Conservation (phyloP, 2,888 invertebrate species). For the Hydraecia micacea region DNA sequence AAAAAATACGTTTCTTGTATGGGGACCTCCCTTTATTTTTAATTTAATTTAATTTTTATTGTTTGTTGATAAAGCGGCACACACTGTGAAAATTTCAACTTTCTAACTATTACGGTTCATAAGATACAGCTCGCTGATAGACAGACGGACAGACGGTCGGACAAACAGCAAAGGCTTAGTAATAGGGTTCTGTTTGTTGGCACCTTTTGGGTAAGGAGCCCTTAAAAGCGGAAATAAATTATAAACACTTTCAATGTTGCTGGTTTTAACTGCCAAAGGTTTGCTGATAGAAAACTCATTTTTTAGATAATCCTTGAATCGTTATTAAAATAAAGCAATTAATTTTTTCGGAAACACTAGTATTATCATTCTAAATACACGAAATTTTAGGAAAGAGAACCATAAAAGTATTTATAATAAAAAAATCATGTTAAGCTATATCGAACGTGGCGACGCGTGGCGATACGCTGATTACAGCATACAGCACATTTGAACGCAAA, state of each 20-base stretch:
- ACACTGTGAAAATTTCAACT: too few relatives aligned
- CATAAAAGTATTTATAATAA: too few relatives aligned
- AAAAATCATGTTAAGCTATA: conserved; percentile 4
- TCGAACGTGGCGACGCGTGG: conserved; percentile 9
- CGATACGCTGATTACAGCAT: conserved; percentile 52
- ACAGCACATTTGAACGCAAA: conserved; percentile 48
- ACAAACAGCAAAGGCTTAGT: too few relatives aligned
- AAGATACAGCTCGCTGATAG: too few relatives aligned
- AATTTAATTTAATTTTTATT: too few relatives aligned
- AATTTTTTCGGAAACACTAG: background rate
- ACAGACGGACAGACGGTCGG: too few relatives aligned
- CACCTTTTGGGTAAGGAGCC: too few relatives aligned
- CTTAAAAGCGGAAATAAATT: background rate
- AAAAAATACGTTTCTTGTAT: too few relatives aligned
- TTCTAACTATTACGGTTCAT: too few relatives aligned
- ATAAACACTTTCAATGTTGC: background rate
- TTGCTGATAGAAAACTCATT: background rate
- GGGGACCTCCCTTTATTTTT: too few relatives aligned
- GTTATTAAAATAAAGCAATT: background rate
- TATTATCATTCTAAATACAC: background rate
- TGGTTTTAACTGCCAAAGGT: background rate
- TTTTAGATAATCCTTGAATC: background rate
- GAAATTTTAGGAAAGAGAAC: background rate
- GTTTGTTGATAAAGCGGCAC: too few relatives aligned
- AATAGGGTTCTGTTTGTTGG: too few relatives aligned